Conservation (phyloP, 2,113 vertebrate genomes). For the Ochotona curzoniae region DNA sequence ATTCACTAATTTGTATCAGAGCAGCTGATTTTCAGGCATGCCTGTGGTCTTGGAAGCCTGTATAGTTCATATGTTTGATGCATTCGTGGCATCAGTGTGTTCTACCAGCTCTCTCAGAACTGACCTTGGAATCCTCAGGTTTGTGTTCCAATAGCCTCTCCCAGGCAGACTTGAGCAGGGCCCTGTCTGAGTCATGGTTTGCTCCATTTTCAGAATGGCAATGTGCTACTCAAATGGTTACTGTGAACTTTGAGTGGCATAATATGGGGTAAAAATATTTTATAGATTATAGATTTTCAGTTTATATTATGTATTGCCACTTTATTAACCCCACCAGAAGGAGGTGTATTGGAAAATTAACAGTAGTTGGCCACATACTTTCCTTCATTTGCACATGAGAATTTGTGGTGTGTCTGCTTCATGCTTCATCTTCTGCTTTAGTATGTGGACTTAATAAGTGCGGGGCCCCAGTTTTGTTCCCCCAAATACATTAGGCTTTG, state of each 20-base stretch:
- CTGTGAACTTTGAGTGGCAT: not conserved
- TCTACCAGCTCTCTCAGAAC: not conserved
- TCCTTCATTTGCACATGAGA: not conserved
- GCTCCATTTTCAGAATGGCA: not conserved
- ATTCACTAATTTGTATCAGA: not conserved
- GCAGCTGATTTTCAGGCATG: not conserved
- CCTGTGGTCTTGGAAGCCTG: not conserved
- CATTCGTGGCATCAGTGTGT: too few species aligned
- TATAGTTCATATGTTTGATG: not conserved
- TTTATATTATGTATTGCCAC: not conserved
- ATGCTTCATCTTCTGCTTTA: not conserved
- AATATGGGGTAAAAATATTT: not conserved
- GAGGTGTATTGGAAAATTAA: not conserved
- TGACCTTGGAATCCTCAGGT: not conserved
- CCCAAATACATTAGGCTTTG: not conserved
- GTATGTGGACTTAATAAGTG: not conserved
- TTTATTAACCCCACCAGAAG: not conserved
- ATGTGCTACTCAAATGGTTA: not conserved
- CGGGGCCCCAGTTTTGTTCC: not conserved
- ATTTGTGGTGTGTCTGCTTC: rapidly evolving
- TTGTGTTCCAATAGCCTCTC: not conserved
- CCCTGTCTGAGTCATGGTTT: not conserved
- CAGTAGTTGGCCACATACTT: too few species aligned
- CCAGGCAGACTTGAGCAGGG: not conserved
- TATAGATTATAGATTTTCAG: not conserved